Percentiles rank a stretch among this genome's conserved stretches.
These are phyloP conservation scores for Prinia subflava DNA, from an alignment of 2,113 vertebrate species.

Conservation along the genomic window DNA sequence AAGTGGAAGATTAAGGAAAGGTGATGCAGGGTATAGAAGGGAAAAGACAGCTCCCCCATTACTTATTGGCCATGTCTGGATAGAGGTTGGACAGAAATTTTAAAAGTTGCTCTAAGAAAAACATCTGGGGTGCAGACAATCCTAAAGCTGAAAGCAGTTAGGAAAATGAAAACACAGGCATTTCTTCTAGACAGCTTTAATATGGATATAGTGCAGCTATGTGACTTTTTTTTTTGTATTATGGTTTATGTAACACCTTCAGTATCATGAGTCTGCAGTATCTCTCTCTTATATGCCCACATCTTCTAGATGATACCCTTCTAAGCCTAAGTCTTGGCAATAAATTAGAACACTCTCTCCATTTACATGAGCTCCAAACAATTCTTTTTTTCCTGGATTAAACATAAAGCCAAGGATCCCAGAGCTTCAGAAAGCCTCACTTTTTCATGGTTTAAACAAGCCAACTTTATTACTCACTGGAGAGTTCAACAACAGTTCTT, in stretches of 20 bases:
- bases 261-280: not conserved
- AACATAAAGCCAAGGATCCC: not conserved
- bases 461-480: not conserved
- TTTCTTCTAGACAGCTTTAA: conserved; percentile 10
- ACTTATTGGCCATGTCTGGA: not conserved
- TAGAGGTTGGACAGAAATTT: not conserved
- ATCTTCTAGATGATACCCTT: not conserved
- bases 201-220: not conserved
- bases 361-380: not conserved
- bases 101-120: not conserved
- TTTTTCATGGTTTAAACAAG: not conserved
- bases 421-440: not conserved
- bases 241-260: not conserved
- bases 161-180: not conserved
- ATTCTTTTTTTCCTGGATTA: not conserved
- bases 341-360: not conserved
- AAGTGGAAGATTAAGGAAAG: not conserved
- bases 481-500: not conserved
- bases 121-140: not conserved
- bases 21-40: not conserved
- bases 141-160: not conserved
- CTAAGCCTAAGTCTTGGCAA: not conserved
- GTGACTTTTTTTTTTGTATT: not conserved
- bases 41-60: not conserved
- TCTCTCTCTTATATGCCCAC: not conserved